phyloP scores from a whole-genome alignment of 2,888 invertebrate genomes.

The Villa cingulata region DNA sequence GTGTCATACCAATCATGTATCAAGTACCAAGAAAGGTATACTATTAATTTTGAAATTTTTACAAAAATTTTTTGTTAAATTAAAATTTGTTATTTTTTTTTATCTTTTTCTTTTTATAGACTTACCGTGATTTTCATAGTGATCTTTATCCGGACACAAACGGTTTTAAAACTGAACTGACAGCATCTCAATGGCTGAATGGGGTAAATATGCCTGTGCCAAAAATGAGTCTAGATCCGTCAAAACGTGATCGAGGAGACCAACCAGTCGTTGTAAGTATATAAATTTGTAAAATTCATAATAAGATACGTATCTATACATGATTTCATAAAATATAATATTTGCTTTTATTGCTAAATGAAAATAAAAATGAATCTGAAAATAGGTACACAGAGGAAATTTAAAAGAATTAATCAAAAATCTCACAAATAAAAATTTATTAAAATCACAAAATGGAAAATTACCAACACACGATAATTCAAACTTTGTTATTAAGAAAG shows the following conservation, averaged over 20 bases:
- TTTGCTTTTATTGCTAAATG: too few species aligned
- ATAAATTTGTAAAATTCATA: neutral
- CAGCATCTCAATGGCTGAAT: conserved; percentile 68
- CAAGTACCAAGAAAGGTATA: conserved; percentile 80
- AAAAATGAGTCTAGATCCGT: conserved; percentile 73
- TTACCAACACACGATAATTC: conserved; percentile 2
- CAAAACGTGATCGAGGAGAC: conserved; percentile 50
- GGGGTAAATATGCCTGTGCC: conserved; percentile 62
- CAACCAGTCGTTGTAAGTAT: conserved; percentile 46
- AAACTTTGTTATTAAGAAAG: neutral
- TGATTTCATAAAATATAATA: too few species aligned
- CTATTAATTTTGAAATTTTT: neutral
- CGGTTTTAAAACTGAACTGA: conserved; percentile 64
- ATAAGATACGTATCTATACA: too few species aligned
- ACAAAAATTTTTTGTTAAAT: too few species aligned
- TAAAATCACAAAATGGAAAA: conserved; percentile 11
- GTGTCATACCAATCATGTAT: conserved; percentile 87
- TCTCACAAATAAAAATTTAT: conserved; percentile 29
- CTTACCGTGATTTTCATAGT: conserved; percentile 85
- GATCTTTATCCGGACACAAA: conserved; percentile 88
- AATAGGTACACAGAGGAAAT: conserved; percentile 34
- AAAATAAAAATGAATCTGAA: neutral
- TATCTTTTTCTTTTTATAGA: conserved; percentile 37
- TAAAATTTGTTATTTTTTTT: neutral
- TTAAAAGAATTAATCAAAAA: conserved; percentile 31